A percentile compares a stretch with the other conserved stretches of the same genome.
Evolutionary conservation across 2,113 vertebrate genomes (phyloP).

Genomic region (Daubentonia madagascariensis): DNA sequence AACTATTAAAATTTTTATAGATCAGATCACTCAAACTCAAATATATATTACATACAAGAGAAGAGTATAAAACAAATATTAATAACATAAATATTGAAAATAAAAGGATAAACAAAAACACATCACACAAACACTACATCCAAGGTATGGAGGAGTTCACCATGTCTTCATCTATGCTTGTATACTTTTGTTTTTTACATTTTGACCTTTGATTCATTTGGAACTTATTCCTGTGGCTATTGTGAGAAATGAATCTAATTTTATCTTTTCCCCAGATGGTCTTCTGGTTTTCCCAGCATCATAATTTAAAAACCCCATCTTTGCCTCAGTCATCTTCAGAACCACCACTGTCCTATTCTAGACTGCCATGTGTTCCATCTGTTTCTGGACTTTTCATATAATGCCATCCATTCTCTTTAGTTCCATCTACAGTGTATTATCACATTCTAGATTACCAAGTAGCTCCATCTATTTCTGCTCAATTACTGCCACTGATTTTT

Average conservation of each 20-base stretch:
- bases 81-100: neutral
- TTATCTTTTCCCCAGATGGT: neutral
- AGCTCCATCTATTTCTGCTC: neutral
- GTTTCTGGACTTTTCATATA: neutral
- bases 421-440: neutral
- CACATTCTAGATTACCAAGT: neutral
- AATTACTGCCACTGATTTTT: neutral
- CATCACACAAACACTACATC: neutral
- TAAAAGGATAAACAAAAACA: neutral
- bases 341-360: neutral
- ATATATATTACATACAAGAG: neutral
- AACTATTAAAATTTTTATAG: neutral
- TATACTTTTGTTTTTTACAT: neutral
- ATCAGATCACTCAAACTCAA: neutral
- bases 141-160: neutral
- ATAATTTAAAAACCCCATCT: neutral
- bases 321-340: neutral
- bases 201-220: neutral
- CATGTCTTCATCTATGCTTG: neutral
- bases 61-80: neutral
- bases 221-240: neutral
- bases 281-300: neutral
- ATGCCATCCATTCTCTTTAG: neutral
- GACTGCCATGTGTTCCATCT: neutral
- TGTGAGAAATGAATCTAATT: neutral